Conservation (phyloP, 2,797 vertebrate genomes). For the Petrocephalus sullivani region DNA sequence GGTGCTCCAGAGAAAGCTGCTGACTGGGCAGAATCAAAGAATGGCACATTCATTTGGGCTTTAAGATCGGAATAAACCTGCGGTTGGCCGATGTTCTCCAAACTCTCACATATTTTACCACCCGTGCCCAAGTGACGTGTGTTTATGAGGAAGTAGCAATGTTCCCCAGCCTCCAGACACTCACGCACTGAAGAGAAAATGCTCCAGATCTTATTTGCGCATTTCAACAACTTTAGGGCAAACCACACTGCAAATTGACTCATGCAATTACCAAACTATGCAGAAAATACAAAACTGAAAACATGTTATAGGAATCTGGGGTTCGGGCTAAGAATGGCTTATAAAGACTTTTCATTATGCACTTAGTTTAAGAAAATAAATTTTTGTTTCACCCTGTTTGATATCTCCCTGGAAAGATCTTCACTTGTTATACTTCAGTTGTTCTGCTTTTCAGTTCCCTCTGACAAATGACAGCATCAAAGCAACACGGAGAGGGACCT, state of each 20-base stretch:
- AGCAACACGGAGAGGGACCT: neutral
- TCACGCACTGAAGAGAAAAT: neutral
- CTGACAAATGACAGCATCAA: constrained; percentile 5
- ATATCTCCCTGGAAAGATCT: neutral
- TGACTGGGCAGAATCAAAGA: neutral
- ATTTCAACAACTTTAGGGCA: neutral
- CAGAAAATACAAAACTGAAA: neutral
- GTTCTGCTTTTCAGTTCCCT: neutral
- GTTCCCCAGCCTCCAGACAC: neutral
- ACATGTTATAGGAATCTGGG: neutral
- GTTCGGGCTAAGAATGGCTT: neutral
- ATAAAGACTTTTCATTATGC: neutral
- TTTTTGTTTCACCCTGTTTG: neutral
- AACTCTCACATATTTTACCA: constrained; percentile 5
- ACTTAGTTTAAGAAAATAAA: neutral
- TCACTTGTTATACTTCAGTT: neutral
- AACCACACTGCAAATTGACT: neutral
- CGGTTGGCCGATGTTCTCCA: neutral
- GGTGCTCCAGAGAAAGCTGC: neutral
- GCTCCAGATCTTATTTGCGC: neutral
- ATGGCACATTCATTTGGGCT: neutral
- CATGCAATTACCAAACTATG: neutral
- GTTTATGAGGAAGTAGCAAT: neutral
- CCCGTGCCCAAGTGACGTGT: neutral
- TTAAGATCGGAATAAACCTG: neutral